Percentiles rank a stretch among this genome's conserved stretches.
Evolutionary conservation across 1,140 invertebrate genomes (phyloP).

Genomic region (Drosophila insularis): DNA sequence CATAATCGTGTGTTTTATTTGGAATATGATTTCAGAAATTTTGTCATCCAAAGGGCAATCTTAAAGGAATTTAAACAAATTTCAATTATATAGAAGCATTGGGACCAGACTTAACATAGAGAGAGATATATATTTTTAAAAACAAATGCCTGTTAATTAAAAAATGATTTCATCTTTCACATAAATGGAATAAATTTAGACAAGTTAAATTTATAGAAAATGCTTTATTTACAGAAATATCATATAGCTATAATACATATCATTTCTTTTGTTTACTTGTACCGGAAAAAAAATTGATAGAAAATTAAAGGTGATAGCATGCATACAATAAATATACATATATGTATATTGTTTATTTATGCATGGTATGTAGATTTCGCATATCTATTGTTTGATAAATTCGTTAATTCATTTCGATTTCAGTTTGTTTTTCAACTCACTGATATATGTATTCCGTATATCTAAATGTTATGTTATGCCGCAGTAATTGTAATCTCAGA

Average conservation of each 20-base stretch:
- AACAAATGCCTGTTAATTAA: no score
- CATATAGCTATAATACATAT: constrained; percentile 24
- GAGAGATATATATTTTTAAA: no score
- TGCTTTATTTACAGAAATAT: constrained; percentile 54
- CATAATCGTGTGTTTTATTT: constrained; percentile 18
- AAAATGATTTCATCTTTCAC: no score
- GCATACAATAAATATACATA: not conserved
- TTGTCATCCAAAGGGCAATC: not conserved
- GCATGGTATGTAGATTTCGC: not conserved
- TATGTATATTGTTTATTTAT: not conserved
- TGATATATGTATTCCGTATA: not conserved
- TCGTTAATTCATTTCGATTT: constrained; percentile 5
- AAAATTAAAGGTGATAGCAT: not conserved
- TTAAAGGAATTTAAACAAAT: no score
- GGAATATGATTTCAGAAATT: not conserved
- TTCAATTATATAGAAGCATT: no score
- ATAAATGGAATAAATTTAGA: no score
- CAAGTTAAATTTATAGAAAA: constrained; percentile 35
- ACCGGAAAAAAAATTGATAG: not conserved
- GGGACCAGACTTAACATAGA: no score
- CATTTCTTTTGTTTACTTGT: not conserved
- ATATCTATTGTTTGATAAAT: constrained; percentile 9
- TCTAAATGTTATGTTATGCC: constrained; percentile 1
- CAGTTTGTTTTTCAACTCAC: not conserved
- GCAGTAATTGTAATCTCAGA: not conserved